Evolutionary conservation across 2,797 vertebrate species (phyloP).

Genomic region (Kryptolebias ocellatus): DNA sequence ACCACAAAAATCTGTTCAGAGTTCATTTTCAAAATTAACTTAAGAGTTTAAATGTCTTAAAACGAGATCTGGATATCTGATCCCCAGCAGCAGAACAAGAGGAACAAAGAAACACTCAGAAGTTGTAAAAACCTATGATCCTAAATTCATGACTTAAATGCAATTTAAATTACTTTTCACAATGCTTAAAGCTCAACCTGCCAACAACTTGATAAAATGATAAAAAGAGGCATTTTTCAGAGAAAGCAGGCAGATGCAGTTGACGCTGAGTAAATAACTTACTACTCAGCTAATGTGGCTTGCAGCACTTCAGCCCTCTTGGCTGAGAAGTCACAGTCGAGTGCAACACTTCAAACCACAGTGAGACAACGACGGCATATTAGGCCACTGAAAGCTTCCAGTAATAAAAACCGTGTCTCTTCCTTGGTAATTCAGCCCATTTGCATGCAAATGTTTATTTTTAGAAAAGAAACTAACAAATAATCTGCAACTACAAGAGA

Average conservation of each 20-base stretch:
- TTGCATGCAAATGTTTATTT: neutral
- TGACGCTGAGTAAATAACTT: neutral
- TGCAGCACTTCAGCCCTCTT: neutral
- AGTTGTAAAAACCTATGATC: no score
- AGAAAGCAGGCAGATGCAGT: neutral
- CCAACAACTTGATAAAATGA: neutral
- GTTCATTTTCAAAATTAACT: no score
- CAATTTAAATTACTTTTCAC: no score
- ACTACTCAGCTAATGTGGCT: constrained; percentile 2
- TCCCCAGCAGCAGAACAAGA: no score
- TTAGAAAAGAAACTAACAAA: neutral
- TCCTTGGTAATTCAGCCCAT: neutral
- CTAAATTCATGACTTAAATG: no score
- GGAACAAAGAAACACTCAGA: no score
- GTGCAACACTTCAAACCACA: neutral
- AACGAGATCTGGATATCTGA: no score
- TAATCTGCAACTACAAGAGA: neutral
- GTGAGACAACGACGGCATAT: neutral
- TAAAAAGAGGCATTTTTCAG: neutral
- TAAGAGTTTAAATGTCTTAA: no score
- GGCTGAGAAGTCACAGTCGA: neutral
- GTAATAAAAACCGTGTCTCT: neutral
- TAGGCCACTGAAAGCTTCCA: neutral
- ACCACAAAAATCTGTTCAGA: no score
- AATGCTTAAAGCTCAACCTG: no score